Conservation (phyloP, 1,140 invertebrate species). For the Procambarus clarkii region DNA sequence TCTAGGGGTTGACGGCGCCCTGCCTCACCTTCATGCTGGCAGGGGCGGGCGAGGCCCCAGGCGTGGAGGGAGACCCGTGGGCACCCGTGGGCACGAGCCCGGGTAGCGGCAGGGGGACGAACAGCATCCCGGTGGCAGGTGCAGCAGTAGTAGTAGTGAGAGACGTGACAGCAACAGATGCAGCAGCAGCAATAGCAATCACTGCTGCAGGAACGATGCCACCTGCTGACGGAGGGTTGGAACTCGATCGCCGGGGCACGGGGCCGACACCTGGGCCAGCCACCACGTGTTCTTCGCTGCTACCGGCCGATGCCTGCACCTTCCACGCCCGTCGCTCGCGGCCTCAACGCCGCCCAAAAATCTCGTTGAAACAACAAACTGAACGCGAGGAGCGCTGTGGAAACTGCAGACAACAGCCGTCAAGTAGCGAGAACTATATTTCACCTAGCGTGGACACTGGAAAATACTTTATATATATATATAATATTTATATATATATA, state of each 20-base stretch:
- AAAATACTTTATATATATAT: not conserved
- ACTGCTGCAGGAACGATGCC: not conserved
- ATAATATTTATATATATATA: not conserved
- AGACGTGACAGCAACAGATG: not conserved
- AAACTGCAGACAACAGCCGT: constrained; percentile 50
- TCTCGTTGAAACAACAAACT: not conserved
- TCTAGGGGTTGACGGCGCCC: constrained; percentile 10
- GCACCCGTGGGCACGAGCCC: constrained; percentile 69
- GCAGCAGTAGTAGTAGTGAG: constrained; percentile 25
- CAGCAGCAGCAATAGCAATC: constrained; percentile 6
- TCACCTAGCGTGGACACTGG: constrained; percentile 9
- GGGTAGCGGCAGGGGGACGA: constrained; percentile 72
- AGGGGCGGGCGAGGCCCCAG: constrained; percentile 71
- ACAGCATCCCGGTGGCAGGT: constrained; percentile 67
- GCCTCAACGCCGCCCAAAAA: constrained; percentile 22
- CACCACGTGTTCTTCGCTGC: constrained; percentile 51
- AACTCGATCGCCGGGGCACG: not conserved
- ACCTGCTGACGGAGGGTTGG: not conserved
- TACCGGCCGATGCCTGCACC: constrained; percentile 46
- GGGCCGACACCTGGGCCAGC: not conserved
- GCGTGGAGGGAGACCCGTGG: constrained; percentile 70
- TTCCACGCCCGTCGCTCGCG: constrained; percentile 35
- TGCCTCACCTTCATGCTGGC: constrained; percentile 72
- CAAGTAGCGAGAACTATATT: constrained; percentile 33
- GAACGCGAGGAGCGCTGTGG: constrained; percentile 32